Evolutionary conservation across 2,113 vertebrate genomes (phyloP).

Genomic region (Jaculus jaculus): DNA sequence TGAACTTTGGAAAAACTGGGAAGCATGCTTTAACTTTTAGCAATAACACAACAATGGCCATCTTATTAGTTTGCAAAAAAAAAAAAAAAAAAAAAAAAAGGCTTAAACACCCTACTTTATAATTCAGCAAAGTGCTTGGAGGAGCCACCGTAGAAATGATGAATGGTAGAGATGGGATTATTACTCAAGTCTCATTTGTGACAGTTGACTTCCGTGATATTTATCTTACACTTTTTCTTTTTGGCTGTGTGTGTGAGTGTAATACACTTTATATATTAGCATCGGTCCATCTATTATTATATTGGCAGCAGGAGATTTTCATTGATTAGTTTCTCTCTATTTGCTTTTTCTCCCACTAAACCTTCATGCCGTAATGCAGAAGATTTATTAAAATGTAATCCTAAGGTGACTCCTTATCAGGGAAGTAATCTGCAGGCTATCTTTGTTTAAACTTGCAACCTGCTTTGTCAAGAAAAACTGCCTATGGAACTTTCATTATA

Average conservation of each 20-base stretch:
- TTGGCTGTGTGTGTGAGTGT: constrained; percentile 75
- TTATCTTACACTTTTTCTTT: constrained; percentile 83
- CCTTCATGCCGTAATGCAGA: constrained; percentile 84
- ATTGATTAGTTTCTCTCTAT: constrained; percentile 88
- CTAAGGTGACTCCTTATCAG: constrained; percentile 87
- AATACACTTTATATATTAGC: constrained; percentile 83
- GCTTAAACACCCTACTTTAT: constrained; percentile 74
- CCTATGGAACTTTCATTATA: constrained; percentile 89
- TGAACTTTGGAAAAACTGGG: constrained; percentile 15
- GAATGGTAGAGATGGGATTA: constrained; percentile 81
- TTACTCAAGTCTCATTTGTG: constrained; percentile 84
- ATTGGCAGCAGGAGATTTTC: constrained; percentile 87
- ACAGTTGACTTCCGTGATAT: constrained; percentile 81
- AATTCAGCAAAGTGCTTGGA: constrained; percentile 75
- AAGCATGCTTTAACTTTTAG: background rate
- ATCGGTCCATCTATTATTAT: constrained; percentile 83
- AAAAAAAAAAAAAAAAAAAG: background rate
- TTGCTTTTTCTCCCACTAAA: constrained; percentile 84
- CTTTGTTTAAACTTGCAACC: constrained; percentile 88
- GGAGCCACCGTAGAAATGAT: constrained; percentile 78
- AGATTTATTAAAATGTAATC: constrained; percentile 91
- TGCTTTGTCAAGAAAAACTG: constrained; percentile 88
- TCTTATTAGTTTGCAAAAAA: constrained; percentile 53
- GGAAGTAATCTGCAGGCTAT: constrained; percentile 88
- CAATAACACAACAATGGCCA: constrained; percentile 43